phyloP scores from a whole-genome alignment of 2,113 vertebrate genomes.

The Aphelocoma coerulescens region DNA sequence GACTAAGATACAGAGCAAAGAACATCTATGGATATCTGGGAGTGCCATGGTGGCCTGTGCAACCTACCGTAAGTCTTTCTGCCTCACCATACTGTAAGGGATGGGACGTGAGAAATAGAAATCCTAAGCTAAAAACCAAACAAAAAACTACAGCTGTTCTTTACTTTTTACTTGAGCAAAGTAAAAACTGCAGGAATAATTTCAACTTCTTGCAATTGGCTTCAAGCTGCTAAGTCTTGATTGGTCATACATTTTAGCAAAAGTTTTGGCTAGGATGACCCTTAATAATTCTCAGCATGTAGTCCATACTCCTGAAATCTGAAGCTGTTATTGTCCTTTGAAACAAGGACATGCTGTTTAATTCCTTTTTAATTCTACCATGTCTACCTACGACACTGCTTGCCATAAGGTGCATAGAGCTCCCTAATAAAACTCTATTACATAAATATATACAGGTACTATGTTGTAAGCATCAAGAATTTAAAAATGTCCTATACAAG shows the following conservation, averaged over 20 bases:
- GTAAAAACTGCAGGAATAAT: background rate
- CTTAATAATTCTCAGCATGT: background rate
- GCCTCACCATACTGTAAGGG: background rate
- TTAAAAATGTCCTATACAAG: background rate
- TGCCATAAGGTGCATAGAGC: background rate
- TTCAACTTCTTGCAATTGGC: background rate
- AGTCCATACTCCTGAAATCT: background rate
- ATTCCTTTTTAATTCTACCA: background rate
- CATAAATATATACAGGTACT: background rate
- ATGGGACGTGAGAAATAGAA: background rate
- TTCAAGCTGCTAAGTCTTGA: background rate
- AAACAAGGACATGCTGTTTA: background rate
- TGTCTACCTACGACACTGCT: background rate
- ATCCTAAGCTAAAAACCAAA: background rate
- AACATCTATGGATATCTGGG: background rate
- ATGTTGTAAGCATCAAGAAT: background rate
- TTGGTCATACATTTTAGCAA: background rate
- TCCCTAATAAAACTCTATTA: background rate
- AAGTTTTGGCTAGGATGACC: background rate
- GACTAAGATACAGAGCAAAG: background rate
- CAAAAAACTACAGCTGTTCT: background rate
- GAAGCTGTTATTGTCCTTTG: background rate
- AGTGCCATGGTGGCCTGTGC: background rate
- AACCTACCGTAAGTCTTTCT: background rate
- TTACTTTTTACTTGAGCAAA: background rate